These are phyloP conservation scores for Physella acuta DNA, from an alignment of 1,140 invertebrate species.

Conservation along the genomic window DNA sequence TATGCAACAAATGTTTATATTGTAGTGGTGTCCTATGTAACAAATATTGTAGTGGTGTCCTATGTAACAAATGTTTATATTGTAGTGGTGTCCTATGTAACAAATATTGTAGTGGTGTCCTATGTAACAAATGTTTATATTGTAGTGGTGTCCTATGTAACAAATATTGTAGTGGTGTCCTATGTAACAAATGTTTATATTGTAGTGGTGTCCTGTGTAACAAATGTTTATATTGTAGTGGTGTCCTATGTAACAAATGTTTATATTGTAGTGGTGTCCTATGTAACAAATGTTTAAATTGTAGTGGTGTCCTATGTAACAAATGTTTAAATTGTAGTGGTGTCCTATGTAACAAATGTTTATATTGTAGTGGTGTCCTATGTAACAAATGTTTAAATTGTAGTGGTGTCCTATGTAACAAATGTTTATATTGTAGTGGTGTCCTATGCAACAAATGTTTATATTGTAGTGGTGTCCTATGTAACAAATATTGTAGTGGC, in stretches of 20 bases:
- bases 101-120: constrained; percentile 50
- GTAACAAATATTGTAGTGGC: constrained; percentile 54
- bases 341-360: constrained; percentile 53
- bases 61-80: constrained; percentile 61
- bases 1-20: constrained; percentile 61
- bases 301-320: constrained; percentile 60
- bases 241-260: constrained; percentile 60
- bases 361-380: constrained; percentile 55
- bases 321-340: constrained; percentile 60
- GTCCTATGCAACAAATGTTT: constrained; percentile 59
- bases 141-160: constrained; percentile 57
- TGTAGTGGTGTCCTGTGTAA: constrained; percentile 58
- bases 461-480: constrained; percentile 59
- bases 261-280: constrained; percentile 58
- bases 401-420: constrained; percentile 58
- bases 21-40: constrained; percentile 57
- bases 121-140: constrained; percentile 61
- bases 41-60: constrained; percentile 50
- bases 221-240: constrained; percentile 49
- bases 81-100: constrained; percentile 57
- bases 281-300: constrained; percentile 47
- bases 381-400: constrained; percentile 60
- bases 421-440: constrained; percentile 51
- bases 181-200: constrained; percentile 61
- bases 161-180: constrained; percentile 50